phyloP scores from a whole-genome alignment of 1,140 invertebrate species.

The Eumeta japonica region DNA sequence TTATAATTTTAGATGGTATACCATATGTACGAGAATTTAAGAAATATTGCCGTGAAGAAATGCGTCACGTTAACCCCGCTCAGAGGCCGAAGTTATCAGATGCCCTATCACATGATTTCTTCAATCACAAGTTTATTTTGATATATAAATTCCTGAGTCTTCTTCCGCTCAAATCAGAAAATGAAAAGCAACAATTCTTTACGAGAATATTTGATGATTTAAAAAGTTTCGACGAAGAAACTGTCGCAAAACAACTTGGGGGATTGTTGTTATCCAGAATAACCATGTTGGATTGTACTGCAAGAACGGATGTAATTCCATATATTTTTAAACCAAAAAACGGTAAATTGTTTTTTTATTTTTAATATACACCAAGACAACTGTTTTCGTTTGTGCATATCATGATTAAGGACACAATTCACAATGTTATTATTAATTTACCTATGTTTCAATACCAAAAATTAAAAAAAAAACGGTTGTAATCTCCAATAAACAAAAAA shows the following conservation, averaged over 20 bases:
- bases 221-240: slow-evolving; percentile 70
- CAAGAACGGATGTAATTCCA: slow-evolving; percentile 72
- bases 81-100: slow-evolving; percentile 63
- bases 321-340: slow-evolving; percentile 70
- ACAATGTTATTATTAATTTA: slow-evolving; percentile 20
- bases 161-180: slow-evolving; percentile 74
- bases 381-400: neutral
- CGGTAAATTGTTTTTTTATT: slow-evolving; percentile 31
- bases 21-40: slow-evolving; percentile 67
- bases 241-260: slow-evolving; percentile 75
- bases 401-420: slow-evolving; percentile 8
- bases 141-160: slow-evolving; percentile 80
- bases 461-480: slow-evolving; percentile 3
- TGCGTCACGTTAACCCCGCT: slow-evolving; percentile 62
- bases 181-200: slow-evolving; percentile 78
- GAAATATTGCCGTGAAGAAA: slow-evolving; percentile 63
- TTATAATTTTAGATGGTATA: slow-evolving; percentile 65
- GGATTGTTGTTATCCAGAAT: slow-evolving; percentile 75
- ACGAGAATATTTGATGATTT: slow-evolving; percentile 64
- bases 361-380: slow-evolving; percentile 2
- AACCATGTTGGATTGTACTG: slow-evolving; percentile 77
- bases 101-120: slow-evolving; percentile 71
- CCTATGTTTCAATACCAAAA: slow-evolving; percentile 7
- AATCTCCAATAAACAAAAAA: no score
- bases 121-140: slow-evolving; percentile 78